phyloP scores from a whole-genome alignment of 2,888 invertebrate genomes.

The Perizoma flavofasciatum region DNA sequence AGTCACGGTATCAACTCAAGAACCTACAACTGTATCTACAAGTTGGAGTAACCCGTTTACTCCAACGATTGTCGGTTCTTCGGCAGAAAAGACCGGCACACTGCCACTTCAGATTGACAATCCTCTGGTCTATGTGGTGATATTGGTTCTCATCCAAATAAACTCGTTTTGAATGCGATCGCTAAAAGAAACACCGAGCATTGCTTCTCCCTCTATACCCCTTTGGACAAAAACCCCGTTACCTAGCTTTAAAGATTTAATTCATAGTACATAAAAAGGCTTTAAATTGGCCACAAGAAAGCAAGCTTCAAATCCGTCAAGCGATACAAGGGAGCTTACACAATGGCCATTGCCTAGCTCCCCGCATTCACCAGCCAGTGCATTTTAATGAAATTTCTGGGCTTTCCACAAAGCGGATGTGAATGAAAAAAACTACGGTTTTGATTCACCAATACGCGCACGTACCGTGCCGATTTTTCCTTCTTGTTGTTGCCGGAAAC shows the following conservation, averaged over 20 bases:
- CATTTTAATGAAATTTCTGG: conserved; percentile 75
- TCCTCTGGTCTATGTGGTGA: too few relatives aligned
- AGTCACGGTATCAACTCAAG: too few relatives aligned
- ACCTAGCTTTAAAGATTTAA: not conserved
- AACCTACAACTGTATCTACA: too few relatives aligned
- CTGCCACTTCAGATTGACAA: too few relatives aligned
- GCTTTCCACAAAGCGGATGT: conserved; percentile 70
- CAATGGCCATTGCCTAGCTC: conserved; percentile 17
- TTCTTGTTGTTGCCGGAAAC: conserved; percentile 42
- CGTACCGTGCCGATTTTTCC: conserved; percentile 36
- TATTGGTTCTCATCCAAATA: too few relatives aligned
- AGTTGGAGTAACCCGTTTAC: too few relatives aligned
- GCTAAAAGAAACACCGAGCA: too few relatives aligned
- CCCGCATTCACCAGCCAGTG: conserved; percentile 42
- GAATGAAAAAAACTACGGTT: conserved; percentile 62
- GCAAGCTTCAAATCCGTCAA: conserved; percentile 39
- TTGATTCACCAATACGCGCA: conserved; percentile 56
- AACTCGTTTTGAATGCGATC: too few relatives aligned
- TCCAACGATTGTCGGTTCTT: too few relatives aligned
- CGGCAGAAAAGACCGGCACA: too few relatives aligned
- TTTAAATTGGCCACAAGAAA: conserved; percentile 6
- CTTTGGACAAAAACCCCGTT: too few relatives aligned
- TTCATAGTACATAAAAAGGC: conserved; percentile 1
- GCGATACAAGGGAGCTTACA: conserved; percentile 39
- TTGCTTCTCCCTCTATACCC: too few relatives aligned